Percentiles rank a stretch among this genome's conserved stretches.
These are phyloP conservation scores for Phylloscopus whistleri DNA, from an alignment of 2,113 vertebrate species.

Conservation along the genomic window DNA sequence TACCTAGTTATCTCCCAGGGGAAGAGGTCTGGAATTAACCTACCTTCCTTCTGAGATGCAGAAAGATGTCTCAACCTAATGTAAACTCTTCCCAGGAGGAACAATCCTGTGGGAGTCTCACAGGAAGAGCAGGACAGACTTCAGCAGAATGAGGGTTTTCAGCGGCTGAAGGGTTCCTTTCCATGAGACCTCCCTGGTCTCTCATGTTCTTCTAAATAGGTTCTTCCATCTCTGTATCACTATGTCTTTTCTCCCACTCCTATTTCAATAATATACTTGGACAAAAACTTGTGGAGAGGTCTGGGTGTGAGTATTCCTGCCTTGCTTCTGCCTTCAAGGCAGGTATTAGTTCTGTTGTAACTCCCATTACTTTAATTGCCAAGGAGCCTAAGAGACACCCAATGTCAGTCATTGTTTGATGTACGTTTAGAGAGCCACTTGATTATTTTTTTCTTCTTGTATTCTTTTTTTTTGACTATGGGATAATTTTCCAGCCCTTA, in stretches of 20 bases:
- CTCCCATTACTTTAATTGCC: neutral
- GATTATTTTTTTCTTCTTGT: neutral
- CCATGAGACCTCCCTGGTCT: neutral
- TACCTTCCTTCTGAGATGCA: neutral
- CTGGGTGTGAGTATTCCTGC: neutral
- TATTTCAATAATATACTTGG: neutral
- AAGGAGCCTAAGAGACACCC: neutral
- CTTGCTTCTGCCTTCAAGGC: neutral
- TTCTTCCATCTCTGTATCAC: neutral
- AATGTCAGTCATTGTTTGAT: neutral
- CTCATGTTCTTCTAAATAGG: neutral
- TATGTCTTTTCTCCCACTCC: neutral
- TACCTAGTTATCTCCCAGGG: neutral
- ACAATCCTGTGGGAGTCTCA: neutral
- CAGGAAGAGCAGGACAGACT: neutral
- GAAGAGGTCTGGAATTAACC: neutral
- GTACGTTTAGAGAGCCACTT: neutral
- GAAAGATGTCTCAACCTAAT: neutral
- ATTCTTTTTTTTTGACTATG: neutral
- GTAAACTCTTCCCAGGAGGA: neutral
- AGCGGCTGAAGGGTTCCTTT: neutral
- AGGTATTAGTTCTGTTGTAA: neutral
- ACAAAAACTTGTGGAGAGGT: neutral
- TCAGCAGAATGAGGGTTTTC: neutral
- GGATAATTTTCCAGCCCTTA: neutral